Base-by-base conservation (phyloP, 2,797 vertebrate genomes). In the Rhadinocentrus ornatus region DNA sequence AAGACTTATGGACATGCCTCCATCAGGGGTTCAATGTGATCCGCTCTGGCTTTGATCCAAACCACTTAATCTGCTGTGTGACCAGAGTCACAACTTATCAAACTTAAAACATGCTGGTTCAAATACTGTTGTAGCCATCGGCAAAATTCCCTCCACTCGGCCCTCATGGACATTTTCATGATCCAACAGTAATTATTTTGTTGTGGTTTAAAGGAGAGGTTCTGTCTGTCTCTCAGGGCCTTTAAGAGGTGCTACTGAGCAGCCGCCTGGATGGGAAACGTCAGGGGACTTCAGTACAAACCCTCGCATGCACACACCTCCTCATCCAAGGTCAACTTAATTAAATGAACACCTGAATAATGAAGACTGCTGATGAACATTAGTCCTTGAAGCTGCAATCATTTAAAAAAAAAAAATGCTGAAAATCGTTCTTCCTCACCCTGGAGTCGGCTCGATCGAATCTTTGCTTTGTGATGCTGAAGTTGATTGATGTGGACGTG, bases 141-240 rank as follows among this genome's bases (percentile, higher is more conserved):
- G 54, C 4, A 1, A 79, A 81, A 83, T 71, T 79, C 67, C 67
- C 81, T 84, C 71, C 73, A 69, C 62, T 55, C 13, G 22, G 11
- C 61, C 69, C 13, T 75, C 62, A 20, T 2, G 1, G 78, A 84
- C 68, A 10, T 69, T 66, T 39, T 67, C 71, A 41, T 37, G 31
- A 70, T 73, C 65, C 29, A 7, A 71, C 53, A 75, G 39, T 61
- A 41, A 70, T 57, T 73, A 34, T 52, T 59, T 41, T 32, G 6
- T 71, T 37, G 6, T 70, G 41, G 29, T 84, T 80, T 71, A 62
- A 67, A 71, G 59, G 67, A 65, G 77, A 71, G 75, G 66, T 86
- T 41, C 71, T 75, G 72, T 88, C 81, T 84, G 81, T 88, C 86
- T 91, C 92, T 93, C 91, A 92, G 91, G 90, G 91, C 84, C 92